phyloP scores from a whole-genome alignment of 2,888 invertebrate genomes.

The Suillia variegata region DNA sequence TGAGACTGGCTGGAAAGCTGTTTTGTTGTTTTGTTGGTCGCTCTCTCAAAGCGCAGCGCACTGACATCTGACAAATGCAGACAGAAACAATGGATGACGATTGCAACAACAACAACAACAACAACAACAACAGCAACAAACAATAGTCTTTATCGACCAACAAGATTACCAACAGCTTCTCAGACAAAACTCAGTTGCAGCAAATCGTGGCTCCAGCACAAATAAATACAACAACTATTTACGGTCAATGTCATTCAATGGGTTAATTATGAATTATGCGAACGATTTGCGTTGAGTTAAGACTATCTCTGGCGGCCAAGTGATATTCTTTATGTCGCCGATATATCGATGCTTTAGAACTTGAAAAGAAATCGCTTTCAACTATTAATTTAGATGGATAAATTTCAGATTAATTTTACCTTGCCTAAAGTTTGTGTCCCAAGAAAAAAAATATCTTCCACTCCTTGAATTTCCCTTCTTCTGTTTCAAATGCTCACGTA shows the following conservation, averaged over 20 bases:
- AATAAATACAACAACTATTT: background rate
- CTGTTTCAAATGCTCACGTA: background rate
- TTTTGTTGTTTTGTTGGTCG: too few species aligned
- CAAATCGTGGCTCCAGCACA: background rate
- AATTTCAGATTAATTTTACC: too few species aligned
- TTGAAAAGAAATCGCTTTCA: too few species aligned
- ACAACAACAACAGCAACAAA: background rate
- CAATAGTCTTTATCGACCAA: background rate
- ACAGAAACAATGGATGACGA: background rate
- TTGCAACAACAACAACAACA: background rate
- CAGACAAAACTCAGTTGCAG: too few species aligned
- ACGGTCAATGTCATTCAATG: background rate
- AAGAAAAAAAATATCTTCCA: too few species aligned
- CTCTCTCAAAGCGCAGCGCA: background rate
- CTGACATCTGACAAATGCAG: background rate
- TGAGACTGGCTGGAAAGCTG: too few species aligned
- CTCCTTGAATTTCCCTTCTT: too few species aligned
- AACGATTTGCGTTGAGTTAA: background rate
- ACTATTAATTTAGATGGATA: too few species aligned
- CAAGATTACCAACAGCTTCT: background rate
- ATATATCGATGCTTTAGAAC: too few species aligned
- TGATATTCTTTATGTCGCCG: too few species aligned
- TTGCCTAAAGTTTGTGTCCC: too few species aligned
- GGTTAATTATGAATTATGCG: constrained; percentile 3
- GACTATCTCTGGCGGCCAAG: background rate